Conservation (phyloP, 2,888 invertebrate species). For the Cheilosia pagana region DNA sequence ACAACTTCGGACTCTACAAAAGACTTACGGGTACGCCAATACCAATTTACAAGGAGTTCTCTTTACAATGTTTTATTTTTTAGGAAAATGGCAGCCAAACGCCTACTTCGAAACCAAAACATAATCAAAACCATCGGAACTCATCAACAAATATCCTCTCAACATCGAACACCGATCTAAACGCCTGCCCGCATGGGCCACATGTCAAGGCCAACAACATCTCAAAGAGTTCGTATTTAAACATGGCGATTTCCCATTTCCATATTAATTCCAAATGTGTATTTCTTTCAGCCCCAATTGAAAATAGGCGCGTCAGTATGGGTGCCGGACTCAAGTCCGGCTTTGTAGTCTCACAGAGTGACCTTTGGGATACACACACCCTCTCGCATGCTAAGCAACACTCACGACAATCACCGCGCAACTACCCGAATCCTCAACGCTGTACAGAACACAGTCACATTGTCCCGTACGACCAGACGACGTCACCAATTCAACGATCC, state of each 20-base stretch:
- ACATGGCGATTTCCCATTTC: neutral
- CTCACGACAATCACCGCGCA: constrained; percentile 83
- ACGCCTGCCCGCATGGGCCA: constrained; percentile 81
- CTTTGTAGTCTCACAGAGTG: constrained; percentile 87
- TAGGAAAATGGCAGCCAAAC: constrained; percentile 81
- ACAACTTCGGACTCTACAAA: constrained; percentile 73
- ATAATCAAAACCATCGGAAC: constrained; percentile 81
- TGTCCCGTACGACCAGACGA: constrained; percentile 81
- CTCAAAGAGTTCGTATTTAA: constrained; percentile 78
- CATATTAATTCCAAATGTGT: neutral
- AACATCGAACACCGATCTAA: constrained; percentile 82
- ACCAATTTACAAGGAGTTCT: neutral
- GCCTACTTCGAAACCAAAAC: constrained; percentile 80
- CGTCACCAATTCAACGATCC: constrained; percentile 86
- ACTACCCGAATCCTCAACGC: constrained; percentile 82
- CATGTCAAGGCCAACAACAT: constrained; percentile 80
- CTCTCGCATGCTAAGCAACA: constrained; percentile 85
- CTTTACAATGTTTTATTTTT: neutral
- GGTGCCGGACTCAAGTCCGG: constrained; percentile 84
- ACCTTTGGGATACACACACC: constrained; percentile 88
- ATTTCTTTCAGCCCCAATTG: constrained; percentile 78
- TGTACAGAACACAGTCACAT: constrained; percentile 83
- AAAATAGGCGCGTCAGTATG: constrained; percentile 82
- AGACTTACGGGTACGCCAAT: constrained; percentile 74
- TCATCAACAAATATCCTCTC: constrained; percentile 81